phyloP scores from a whole-genome alignment of 2,113 vertebrate genomes.

The Ammospiza caudacuta region DNA sequence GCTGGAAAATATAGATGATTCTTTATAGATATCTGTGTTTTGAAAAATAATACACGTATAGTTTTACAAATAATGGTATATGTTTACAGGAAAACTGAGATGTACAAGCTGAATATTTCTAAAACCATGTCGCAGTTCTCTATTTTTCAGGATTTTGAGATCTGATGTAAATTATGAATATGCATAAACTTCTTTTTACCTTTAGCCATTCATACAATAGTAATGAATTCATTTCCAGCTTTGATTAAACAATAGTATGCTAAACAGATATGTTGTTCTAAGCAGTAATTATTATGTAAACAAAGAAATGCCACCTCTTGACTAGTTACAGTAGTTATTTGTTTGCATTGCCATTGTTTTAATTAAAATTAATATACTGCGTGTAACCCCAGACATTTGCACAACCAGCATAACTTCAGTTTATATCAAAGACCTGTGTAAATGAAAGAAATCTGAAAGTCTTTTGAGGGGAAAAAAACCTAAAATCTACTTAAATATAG shows the following conservation, averaged over 20 bases:
- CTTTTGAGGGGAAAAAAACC: background rate
- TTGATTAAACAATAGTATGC: background rate
- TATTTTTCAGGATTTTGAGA: background rate
- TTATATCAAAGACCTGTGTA: background rate
- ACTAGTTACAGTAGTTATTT: background rate
- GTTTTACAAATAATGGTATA: background rate
- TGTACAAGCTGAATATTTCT: background rate
- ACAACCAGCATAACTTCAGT: background rate
- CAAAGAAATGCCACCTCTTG: background rate
- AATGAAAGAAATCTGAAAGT: background rate
- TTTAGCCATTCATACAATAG: background rate
- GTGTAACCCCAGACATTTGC: background rate
- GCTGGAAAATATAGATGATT: background rate
- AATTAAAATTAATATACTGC: background rate
- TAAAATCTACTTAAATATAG: background rate
- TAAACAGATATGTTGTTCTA: background rate
- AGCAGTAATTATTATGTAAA: background rate
- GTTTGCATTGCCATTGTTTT: background rate
- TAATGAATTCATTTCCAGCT: background rate
- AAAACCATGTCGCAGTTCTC: background rate
- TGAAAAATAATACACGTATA: background rate
- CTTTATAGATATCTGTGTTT: background rate
- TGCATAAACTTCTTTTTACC: background rate
- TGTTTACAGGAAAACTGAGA: background rate
- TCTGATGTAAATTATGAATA: background rate